Evolutionary conservation across 2,113 vertebrate genomes (phyloP).

Genomic region (Platichthys flesus): DNA sequence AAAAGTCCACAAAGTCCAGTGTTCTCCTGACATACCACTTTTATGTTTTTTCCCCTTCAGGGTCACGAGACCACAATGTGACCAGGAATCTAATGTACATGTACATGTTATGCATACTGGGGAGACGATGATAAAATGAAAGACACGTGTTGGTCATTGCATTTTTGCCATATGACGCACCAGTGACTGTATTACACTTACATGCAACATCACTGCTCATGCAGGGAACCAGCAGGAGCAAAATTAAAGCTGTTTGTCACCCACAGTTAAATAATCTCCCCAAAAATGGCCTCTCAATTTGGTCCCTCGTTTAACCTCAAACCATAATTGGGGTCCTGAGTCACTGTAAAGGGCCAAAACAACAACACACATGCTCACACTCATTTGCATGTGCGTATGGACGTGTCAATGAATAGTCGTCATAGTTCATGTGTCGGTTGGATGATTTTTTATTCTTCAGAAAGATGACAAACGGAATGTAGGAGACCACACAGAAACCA

Average conservation of each 20-base stretch:
- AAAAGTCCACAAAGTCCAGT: neutral
- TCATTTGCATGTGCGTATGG: neutral
- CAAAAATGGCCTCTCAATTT: neutral
- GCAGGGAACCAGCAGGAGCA: neutral
- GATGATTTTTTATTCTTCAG: neutral
- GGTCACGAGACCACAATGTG: slow-evolving; percentile 36
- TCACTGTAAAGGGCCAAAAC: neutral
- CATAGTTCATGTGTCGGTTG: neutral
- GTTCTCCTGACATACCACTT: neutral
- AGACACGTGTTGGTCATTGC: slow-evolving; percentile 36
- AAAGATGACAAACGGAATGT: slow-evolving; percentile 22
- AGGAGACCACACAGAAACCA: slow-evolving; percentile 13
- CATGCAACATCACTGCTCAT: slow-evolving; percentile 7
- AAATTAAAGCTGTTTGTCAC: neutral
- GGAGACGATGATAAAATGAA: slow-evolving; percentile 35
- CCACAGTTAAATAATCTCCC: no score
- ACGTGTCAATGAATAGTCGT: neutral
- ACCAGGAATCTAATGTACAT: slow-evolving; percentile 8
- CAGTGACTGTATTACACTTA: slow-evolving; percentile 17
- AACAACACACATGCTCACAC: neutral
- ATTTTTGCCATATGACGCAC: slow-evolving; percentile 39
- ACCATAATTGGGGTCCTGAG: neutral
- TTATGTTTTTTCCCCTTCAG: neutral
- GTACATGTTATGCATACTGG: slow-evolving; percentile 27
- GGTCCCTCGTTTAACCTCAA: neutral